Percentiles rank a stretch among this genome's conserved stretches.
Conservation (phyloP, 2,113 vertebrate species). For the Centrocercus urophasianus region DNA sequence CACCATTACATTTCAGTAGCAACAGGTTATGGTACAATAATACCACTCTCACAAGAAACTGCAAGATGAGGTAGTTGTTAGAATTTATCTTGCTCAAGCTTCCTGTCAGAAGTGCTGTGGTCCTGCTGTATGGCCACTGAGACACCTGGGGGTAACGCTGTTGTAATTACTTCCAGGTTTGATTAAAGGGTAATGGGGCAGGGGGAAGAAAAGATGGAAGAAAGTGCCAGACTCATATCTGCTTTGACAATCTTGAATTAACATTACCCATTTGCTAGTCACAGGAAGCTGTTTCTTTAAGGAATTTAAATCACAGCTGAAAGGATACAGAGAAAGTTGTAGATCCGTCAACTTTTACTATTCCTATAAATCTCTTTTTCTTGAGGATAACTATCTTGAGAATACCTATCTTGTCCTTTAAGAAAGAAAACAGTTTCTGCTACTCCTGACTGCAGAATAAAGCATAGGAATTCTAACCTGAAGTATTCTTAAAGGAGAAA, state of each 20-base stretch:
- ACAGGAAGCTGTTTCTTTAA: background rate
- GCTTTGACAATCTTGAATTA: background rate
- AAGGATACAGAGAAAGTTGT: background rate
- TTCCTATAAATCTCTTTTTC: background rate
- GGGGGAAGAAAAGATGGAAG: background rate
- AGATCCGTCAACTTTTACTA: background rate
- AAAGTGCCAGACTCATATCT: background rate
- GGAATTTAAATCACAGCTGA: background rate
- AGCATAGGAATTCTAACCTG: background rate
- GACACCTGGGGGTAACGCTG: rapidly evolving
- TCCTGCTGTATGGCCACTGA: background rate
- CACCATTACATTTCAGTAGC: background rate
- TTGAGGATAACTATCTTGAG: background rate
- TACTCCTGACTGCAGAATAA: background rate
- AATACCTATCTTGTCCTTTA: background rate
- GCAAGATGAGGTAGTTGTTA: background rate
- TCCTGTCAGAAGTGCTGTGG: background rate
- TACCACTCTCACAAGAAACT: background rate
- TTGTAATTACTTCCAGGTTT: background rate
- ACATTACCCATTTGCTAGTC: background rate
- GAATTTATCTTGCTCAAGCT: background rate
- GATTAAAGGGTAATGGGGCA: background rate
- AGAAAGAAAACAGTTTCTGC: background rate
- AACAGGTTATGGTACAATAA: background rate
- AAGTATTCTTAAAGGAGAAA: background rate